Evolutionary conservation across 1,140 invertebrate species (phyloP).

Genomic region (Drosophila fuyamai): DNA sequence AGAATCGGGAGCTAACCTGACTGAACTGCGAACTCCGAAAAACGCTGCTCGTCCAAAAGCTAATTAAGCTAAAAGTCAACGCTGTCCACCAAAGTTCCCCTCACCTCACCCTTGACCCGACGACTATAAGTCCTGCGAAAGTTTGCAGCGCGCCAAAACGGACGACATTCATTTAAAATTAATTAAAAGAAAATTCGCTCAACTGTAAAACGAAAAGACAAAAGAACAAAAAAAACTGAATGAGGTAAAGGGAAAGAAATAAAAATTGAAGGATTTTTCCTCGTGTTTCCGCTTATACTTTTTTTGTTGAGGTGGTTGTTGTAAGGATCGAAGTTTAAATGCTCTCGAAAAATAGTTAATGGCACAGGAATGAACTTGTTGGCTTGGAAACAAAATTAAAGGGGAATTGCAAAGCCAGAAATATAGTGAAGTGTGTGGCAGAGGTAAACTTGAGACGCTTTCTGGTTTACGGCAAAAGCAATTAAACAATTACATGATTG

Average conservation of each 20-base stretch:
- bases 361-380: slow-evolving; percentile 5
- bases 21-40: slow-evolving; percentile 39
- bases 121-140: slow-evolving; percentile 51
- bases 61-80: slow-evolving; percentile 82
- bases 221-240: slow-evolving; percentile 57
- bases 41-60: slow-evolving; percentile 64
- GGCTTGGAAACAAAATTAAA: slow-evolving; percentile 13
- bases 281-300: slow-evolving; percentile 9
- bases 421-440: not conserved
- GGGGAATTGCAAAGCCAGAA: not conserved
- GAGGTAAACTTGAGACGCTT: slow-evolving; percentile 5
- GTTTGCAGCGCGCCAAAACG: slow-evolving; percentile 75
- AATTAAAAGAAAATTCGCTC: slow-evolving; percentile 83
- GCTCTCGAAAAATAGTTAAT: slow-evolving; percentile 30
- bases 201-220: slow-evolving; percentile 78
- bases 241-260: slow-evolving; percentile 40
- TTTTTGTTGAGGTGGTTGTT: slow-evolving; percentile 12
- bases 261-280: slow-evolving; percentile 61
- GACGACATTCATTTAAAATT: slow-evolving; percentile 82
- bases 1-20: slow-evolving; percentile 41
- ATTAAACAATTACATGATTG: not conserved
- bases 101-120: slow-evolving; percentile 7
- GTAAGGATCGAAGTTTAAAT: slow-evolving; percentile 51
- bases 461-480: not conserved
- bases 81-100: slow-evolving; percentile 50